These are phyloP conservation scores for Caenorhabditis becei DNA, from an alignment of 2,888 invertebrate species.

Conservation along the genomic window DNA sequence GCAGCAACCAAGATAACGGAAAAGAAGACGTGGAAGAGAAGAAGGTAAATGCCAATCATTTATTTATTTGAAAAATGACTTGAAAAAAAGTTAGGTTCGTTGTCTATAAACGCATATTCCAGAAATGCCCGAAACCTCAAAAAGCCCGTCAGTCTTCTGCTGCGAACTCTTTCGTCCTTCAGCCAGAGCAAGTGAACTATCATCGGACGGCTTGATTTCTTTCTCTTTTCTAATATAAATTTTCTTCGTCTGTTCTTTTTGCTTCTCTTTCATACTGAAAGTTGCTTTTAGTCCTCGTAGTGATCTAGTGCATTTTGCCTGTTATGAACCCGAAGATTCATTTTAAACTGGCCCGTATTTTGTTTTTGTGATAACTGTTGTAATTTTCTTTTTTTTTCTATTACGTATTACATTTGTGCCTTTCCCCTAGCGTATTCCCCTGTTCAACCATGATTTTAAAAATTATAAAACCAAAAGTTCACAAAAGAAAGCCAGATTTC, in stretches of 20 bases:
- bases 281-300: conserved; percentile 22
- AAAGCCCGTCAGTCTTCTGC: conserved; percentile 14
- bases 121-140: conserved; percentile 25
- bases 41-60: neutral
- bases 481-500: neutral
- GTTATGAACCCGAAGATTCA: neutral
- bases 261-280: conserved; percentile 49
- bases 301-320: conserved; percentile 40
- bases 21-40: conserved; percentile 7
- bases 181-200: conserved; percentile 45
- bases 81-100: neutral
- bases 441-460: conserved; percentile 16
- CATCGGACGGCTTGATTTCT: conserved; percentile 28
- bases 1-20: conserved; percentile 11
- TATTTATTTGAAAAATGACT: no score
- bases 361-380: conserved; percentile 35
- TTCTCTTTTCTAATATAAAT: neutral
- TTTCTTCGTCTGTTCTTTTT: neutral
- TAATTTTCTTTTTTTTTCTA: conserved; percentile 26
- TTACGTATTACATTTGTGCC: conserved; percentile 19
- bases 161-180: conserved; percentile 33
- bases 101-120: neutral
- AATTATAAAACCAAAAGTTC: neutral
- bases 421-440: conserved; percentile 17
- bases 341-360: neutral